Base-by-base conservation (phyloP, 2,113 vertebrate genomes). In the Grammomys surdaster region DNA sequence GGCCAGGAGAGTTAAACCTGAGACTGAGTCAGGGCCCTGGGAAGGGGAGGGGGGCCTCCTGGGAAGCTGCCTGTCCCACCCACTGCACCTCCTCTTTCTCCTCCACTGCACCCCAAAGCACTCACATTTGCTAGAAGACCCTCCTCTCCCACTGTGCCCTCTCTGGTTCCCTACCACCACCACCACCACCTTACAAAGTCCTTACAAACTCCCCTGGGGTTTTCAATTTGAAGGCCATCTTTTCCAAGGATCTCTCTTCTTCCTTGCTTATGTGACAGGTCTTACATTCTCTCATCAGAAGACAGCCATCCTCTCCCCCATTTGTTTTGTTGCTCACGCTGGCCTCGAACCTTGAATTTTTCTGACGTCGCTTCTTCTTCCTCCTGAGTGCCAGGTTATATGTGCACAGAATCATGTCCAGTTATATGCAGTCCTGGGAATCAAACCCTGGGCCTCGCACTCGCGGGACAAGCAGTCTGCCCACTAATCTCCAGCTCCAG, bases 231-330 rank as follows among this genome's bases (percentile, higher is more conserved):
- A n/a, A 90, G 43, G 33, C 75, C 75, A 72, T 7, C 43, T 58
- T 92, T 75, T 93, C 89, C 51, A 69, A 90, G 63, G 81, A 88
- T 28, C 43, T 93, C 70, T 69, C 75, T 76, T 80, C 48, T 9
- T n/a, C 56, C 76, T 56, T 67, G 14, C 46, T 19, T n/a, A 22
- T 70, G 70, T 8, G 26, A 80, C 58, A 7, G 20, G 28, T 26
- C 20, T 22, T 36, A 12, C 19, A 73, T 85, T 33, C 51, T 65
- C 70, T 46, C 56, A 22, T 93, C 65, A 26, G 90, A 87, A 91
- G 78, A 36, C 5, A 87, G 65, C 65, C 85, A 14, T 20, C 16
- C 31, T 46, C 31, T 87, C 11, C 10, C 26, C 43, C 31, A 87
- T 51, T n/a, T 51, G 46, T 36, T 51, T n/a, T 51, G 17, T 51